Evolutionary conservation across 2,797 vertebrate species (phyloP).

Genomic region (Melanotaenia parkinsoni): DNA sequence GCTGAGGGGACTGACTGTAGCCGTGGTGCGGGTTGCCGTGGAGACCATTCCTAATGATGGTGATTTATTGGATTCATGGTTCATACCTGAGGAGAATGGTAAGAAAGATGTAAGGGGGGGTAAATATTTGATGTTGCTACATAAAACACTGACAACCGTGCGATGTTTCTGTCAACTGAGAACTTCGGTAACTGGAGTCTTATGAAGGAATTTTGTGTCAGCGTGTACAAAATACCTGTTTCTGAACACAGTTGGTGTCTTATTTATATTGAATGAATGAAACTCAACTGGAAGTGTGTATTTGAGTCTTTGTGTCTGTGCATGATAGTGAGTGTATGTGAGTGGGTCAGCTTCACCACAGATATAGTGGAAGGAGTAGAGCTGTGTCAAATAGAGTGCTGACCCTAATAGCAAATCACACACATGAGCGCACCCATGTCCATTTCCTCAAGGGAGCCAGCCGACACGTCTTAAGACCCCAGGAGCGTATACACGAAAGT

Average conservation of each 20-base stretch:
- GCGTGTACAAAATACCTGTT: not conserved
- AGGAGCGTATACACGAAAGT: conserved; percentile 43
- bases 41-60: conserved; percentile 98
- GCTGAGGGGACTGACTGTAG: conserved; percentile 96
- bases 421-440: conserved; percentile 74
- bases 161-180: conserved; percentile 5
- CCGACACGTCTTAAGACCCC: conserved; percentile 67
- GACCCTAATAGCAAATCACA: conserved; percentile 81
- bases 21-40: conserved; percentile 94
- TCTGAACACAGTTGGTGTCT: conserved; percentile 26
- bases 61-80: conserved; percentile 97
- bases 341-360: conserved; percentile 60
- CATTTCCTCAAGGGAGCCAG: conserved; percentile 73
- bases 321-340: conserved; percentile 56
- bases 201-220: not conserved
- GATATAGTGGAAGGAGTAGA: conserved; percentile 53
- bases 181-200: not conserved
- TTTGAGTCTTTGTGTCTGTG: conserved; percentile 51
- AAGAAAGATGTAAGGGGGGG: conserved; percentile 14
- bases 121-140: conserved; percentile 2
- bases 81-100: conserved; percentile 89
- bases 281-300: conserved; percentile 29
- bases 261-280: conserved; percentile 33
- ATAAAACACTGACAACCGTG: not conserved
- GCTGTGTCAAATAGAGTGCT: conserved; percentile 71